Percentiles rank a stretch among this genome's conserved stretches.
Evolutionary conservation across 2,797 vertebrate species (phyloP).

Genomic region (Amphiprion clarkii): DNA sequence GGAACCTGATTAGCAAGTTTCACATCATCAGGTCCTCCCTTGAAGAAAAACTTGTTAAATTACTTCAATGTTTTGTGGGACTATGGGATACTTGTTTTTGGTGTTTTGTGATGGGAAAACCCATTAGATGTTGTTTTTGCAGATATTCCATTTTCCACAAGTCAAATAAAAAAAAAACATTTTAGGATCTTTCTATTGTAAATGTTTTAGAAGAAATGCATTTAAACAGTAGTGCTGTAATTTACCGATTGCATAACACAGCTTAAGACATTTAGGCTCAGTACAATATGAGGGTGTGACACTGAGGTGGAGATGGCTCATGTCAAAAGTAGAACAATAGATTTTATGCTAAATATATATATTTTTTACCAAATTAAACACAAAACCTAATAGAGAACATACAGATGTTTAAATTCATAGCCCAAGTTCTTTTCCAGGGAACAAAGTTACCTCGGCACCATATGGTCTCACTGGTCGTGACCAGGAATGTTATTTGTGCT

Average conservation of each 20-base stretch:
- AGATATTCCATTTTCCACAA: neutral
- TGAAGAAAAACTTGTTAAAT: neutral
- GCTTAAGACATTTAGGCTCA: conserved; percentile 6
- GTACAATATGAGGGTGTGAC: conserved; percentile 1
- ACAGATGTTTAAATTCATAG: conserved; percentile 24
- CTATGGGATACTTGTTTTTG: neutral
- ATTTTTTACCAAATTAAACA: neutral
- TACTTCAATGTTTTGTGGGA: neutral
- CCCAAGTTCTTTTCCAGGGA: conserved; percentile 34
- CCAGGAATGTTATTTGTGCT: conserved; percentile 62
- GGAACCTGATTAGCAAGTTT: conserved; percentile 33
- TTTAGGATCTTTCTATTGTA: neutral
- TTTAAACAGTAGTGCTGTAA: conserved; percentile 1
- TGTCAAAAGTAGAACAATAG: neutral
- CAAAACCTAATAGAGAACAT: neutral
- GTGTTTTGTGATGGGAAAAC: neutral
- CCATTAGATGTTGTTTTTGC: neutral
- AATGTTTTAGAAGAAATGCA: neutral
- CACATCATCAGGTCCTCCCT: conserved; percentile 26
- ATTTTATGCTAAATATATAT: neutral
- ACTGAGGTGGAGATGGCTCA: neutral
- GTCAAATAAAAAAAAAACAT: conserved; percentile 1
- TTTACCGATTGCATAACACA: conserved; percentile 9
- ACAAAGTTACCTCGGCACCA: conserved; percentile 21
- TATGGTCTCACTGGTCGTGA: conserved; percentile 48